A percentile compares a stretch with the other conserved stretches of the same genome.
Conservation (phyloP, 2,113 vertebrate genomes). For the Penelope pileata region DNA sequence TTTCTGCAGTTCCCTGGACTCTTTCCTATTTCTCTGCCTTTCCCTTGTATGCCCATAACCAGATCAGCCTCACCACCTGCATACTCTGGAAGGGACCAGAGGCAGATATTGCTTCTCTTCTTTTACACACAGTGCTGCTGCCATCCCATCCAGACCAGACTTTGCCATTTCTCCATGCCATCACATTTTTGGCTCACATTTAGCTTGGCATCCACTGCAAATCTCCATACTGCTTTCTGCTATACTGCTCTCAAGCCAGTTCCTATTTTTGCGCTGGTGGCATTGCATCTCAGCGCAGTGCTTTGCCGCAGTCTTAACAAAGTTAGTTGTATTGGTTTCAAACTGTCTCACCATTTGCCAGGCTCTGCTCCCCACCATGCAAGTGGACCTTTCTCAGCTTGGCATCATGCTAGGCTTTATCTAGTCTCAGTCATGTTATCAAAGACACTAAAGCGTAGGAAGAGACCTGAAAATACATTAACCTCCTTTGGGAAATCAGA, state of each 20-base stretch:
- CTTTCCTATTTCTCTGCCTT: background rate
- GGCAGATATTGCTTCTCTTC: background rate
- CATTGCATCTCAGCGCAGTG: background rate
- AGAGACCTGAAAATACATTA: background rate
- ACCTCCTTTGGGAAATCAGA: background rate
- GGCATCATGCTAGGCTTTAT: background rate
- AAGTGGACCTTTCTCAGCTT: background rate
- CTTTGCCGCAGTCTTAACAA: rapidly evolving
- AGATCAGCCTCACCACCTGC: background rate
- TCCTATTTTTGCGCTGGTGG: background rate
- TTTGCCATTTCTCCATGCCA: background rate
- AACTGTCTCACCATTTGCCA: no score
- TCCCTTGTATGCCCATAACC: rapidly evolving
- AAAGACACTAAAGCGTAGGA: background rate
- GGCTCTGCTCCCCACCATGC: background rate
- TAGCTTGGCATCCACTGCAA: background rate
- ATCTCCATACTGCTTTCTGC: background rate
- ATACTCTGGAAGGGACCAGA: background rate
- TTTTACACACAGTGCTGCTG: background rate
- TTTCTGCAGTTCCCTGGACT: background rate
- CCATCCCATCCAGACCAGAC: background rate
- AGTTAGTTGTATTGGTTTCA: background rate
- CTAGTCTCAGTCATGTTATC: background rate
- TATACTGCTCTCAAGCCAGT: no score
- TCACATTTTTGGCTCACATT: background rate